These are phyloP conservation scores for Herpailurus yagouaroundi DNA, from an alignment of 2,113 vertebrate species.

Conservation along the genomic window DNA sequence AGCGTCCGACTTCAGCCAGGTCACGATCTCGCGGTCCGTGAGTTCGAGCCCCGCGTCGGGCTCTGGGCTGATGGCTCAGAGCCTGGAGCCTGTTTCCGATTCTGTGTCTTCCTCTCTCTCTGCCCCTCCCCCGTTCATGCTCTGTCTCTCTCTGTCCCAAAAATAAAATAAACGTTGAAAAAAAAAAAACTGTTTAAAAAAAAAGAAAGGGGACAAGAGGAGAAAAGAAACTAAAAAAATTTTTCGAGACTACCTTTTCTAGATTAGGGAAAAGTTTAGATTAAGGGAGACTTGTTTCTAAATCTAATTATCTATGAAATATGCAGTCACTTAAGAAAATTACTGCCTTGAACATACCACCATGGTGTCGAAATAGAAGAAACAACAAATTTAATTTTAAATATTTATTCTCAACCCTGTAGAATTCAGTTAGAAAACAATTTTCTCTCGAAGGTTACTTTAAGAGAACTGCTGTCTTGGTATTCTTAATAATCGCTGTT, in stretches of 20 bases:
- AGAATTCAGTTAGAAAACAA: constrained; percentile 15
- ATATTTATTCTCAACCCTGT: not conserved
- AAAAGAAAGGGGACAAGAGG: not conserved
- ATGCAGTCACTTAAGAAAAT: not conserved
- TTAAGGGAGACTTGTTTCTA: constrained; percentile 1
- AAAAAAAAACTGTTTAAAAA: too few relatives aligned
- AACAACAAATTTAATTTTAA: constrained; percentile 8
- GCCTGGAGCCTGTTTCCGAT: too few relatives aligned
- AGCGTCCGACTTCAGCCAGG: too few relatives aligned
- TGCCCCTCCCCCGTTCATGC: too few relatives aligned
- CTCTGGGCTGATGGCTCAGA: too few relatives aligned
- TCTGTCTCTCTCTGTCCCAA: too few relatives aligned
- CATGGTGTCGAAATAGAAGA: not conserved
- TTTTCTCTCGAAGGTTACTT: not conserved
- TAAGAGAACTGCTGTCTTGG: not conserved
- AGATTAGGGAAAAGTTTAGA: not conserved
- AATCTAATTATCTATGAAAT: not conserved
- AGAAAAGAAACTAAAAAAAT: not conserved
- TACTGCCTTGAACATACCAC: not conserved
- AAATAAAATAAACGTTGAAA: too few relatives aligned
- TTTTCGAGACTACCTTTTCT: not conserved
- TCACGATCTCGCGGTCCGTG: too few relatives aligned
- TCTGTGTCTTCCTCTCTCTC: too few relatives aligned
- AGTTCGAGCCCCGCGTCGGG: too few relatives aligned
- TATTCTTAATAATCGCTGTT: not conserved